Conservation (phyloP, 2,113 vertebrate genomes). For the Tragulus kanchil region DNA sequence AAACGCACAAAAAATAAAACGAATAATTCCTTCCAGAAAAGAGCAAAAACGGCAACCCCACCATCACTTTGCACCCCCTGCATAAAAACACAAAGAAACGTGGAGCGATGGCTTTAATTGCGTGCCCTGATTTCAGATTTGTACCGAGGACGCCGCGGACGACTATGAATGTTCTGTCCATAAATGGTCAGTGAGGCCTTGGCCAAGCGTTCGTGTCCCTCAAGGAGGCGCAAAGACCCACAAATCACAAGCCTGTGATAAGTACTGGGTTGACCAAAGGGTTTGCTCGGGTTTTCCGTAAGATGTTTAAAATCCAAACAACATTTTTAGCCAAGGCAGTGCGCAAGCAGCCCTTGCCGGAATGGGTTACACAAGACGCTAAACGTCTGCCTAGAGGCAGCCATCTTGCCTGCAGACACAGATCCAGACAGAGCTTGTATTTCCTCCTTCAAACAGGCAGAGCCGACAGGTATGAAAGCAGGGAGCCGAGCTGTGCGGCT, state of each 20-base stretch:
- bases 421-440: not conserved
- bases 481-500: not conserved
- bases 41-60: not conserved
- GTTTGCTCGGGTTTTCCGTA: not conserved
- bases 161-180: not conserved
- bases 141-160: not conserved
- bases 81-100: not conserved
- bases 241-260: not conserved
- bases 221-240: not conserved
- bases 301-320: not conserved
- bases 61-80: not conserved
- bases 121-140: not conserved
- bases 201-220: rapidly evolving
- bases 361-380: not conserved
- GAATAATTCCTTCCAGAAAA: conserved; percentile 39
- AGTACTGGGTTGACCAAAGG: not conserved
- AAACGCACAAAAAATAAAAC: not conserved
- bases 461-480: not conserved
- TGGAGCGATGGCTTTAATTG: not conserved
- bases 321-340: not conserved
- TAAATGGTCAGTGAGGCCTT: not conserved
- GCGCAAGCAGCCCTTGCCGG: not conserved
- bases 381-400: not conserved
- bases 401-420: not conserved
- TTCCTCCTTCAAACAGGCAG: not conserved